Conservation (phyloP, 2,797 vertebrate genomes). For the Bradypodion pumilum region DNA sequence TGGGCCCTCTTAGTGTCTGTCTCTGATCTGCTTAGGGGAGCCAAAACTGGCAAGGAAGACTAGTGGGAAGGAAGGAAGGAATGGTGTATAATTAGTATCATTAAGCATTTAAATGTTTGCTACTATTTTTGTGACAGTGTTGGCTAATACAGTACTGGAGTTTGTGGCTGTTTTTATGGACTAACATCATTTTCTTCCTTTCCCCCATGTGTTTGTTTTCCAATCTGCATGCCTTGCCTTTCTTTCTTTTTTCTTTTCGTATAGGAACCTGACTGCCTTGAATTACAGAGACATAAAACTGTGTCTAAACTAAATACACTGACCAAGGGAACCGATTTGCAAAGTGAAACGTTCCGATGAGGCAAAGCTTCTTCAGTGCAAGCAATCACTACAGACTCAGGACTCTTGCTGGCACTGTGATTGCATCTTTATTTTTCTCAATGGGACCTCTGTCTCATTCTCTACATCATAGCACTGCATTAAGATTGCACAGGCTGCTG, state of each 20-base stretch:
- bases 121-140: not conserved
- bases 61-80: no score
- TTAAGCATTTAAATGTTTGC: not conserved
- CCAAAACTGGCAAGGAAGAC: no score
- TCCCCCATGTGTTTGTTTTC: not conserved
- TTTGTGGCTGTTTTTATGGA: not conserved
- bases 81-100: no score
- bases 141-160: no score
- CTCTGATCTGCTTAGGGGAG: no score
- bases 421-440: constrained; percentile 13
- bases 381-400: not conserved
- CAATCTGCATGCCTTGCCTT: not conserved
- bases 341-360: not conserved
- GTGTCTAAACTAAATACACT: constrained; percentile 9
- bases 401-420: not conserved
- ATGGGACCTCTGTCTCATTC: constrained; percentile 7
- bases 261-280: not conserved
- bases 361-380: not conserved
- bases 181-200: not conserved
- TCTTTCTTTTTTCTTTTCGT: not conserved
- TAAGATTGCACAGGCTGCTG: constrained; percentile 8
- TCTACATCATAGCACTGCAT: not conserved
- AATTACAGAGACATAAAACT: not conserved
- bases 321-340: not conserved
- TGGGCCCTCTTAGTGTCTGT: no score